Percentiles rank a stretch among this genome's conserved stretches.
phyloP scores from a whole-genome alignment of 2,113 vertebrate species.

The Sinocyclocheilus rhinocerous region DNA sequence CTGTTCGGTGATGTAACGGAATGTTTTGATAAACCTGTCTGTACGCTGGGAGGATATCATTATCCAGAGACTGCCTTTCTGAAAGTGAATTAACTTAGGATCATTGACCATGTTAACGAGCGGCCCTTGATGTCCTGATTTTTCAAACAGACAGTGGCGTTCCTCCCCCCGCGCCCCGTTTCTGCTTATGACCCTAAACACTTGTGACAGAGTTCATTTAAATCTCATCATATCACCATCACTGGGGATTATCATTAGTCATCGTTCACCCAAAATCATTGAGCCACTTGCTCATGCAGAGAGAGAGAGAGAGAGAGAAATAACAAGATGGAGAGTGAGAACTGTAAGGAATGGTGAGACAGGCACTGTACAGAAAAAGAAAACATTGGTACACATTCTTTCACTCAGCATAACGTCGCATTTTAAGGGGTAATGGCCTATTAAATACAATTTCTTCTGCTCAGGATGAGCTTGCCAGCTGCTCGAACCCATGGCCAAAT shows the following conservation, averaged over 20 bases:
- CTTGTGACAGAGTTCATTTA: constrained; percentile 54
- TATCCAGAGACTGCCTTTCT: constrained; percentile 42
- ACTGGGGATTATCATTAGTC: constrained; percentile 51
- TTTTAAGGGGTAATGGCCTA: constrained; percentile 46
- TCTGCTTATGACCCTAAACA: constrained; percentile 50
- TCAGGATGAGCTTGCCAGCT: constrained; percentile 18
- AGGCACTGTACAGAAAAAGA: constrained; percentile 9
- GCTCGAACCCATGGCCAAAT: constrained; percentile 44
- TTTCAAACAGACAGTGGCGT: constrained; percentile 41
- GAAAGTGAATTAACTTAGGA: constrained; percentile 55
- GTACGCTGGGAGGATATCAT: constrained; percentile 50
- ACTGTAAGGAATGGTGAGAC: background rate
- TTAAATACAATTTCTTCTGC: constrained; percentile 41
- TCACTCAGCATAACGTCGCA: constrained; percentile 21
- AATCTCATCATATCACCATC: constrained; percentile 56
- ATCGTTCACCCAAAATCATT: constrained; percentile 47
- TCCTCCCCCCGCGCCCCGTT: constrained; percentile 24
- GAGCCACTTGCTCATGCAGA: constrained; percentile 34
- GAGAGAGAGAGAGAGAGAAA: background rate
- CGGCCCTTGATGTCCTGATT: constrained; percentile 50
- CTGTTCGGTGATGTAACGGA: constrained; percentile 39
- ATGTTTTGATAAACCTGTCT: constrained; percentile 53
- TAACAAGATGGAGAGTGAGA: background rate
- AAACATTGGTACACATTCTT: background rate
- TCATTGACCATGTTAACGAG: constrained; percentile 56